Evolutionary conservation across 2,797 vertebrate genomes (phyloP), one percentile per base, ranked within the genome.

Genomic region (Lycodopsis pacificus): DNA sequence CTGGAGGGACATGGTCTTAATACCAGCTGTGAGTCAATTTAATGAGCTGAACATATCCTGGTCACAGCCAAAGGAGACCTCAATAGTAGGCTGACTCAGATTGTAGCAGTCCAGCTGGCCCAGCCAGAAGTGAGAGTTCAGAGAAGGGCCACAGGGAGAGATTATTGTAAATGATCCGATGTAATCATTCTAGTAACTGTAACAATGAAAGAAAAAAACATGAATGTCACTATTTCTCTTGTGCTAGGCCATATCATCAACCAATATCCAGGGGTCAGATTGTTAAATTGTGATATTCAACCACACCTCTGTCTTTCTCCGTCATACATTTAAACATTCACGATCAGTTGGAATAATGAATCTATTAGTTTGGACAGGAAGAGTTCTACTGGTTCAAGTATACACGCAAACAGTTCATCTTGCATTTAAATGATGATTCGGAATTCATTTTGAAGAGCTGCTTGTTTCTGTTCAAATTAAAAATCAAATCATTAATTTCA

Each of bases 11-110:
- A 56, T 56, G 54, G 64, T 69, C 69, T 88, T 83, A 76, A 82
- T 84, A 83, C 57, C 77, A 82, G 83, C 80, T 83, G 79, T 73
- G 77, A 87, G 73, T 81, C 74, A 86, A 85, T 88, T 84, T 91
- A 88, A 93, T 94, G 87, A 89, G 73, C 75, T 77, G 62, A 79
- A 81, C 65, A 76, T 67, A 71, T 86, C 81, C 79, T 85, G 82
- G 61, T 76, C 82, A 62, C 44, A 80, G 66, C 75, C 74, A 82
- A 68, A 74, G 73, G 64, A 87, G 84, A 81, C 65, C 64, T 69
- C 59, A 66, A 67, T 46, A 62, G 42, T 62, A 65, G 74, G 36
- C 48, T 72, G 59, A 69, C 66, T 81, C 53, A 65, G 70, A 76
- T 2, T 67, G 48, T 49, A 66, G 61, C 71, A 8, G 71, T 71